Evolutionary conservation across 2,888 invertebrate genomes (phyloP), one percentile per base, ranked within the genome.

Genomic region (Arge pagana): DNA sequence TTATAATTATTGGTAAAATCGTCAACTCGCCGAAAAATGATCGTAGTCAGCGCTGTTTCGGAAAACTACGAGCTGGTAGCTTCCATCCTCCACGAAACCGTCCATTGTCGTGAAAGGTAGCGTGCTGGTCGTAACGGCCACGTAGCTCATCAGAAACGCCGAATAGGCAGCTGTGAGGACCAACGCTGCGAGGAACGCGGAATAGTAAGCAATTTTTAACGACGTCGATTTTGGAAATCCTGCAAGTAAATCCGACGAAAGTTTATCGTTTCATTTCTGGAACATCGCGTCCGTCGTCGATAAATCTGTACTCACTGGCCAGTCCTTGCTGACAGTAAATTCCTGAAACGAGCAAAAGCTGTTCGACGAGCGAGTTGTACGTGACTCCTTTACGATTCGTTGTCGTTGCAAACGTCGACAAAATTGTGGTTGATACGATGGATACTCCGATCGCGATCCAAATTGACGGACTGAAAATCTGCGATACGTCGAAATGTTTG

Each of bases 241-340:
- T 68, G 52, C n/a, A 2, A 55, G 21, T 13, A 10, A 8, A n/a
- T n/a, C n/a, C n/a, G n/a, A n/a, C n/a, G n/a, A n/a, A n/a, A n/a
- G n/a, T n/a, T n/a, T n/a, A n/a, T 10, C 51, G 2, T n/a, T n/a
- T n/a, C n/a, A n/a, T n/a, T n/a, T n/a, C n/a, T n/a, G n/a, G n/a
- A n/a, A n/a, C n/a, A n/a, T n/a, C n/a, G n/a, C n/a, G n/a, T n/a
- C n/a, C n/a, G n/a, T n/a, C n/a, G n/a, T n/a, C n/a, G n/a, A n/a
- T n/a, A n/a, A n/a, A n/a, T n/a, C n/a, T n/a, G 60, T 57, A 33
- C 59, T 60, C 50, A 68, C 68, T 57, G 33, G 58, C 23, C 30
- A 65, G 42, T 8, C 64, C 63, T 42, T 71, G 71, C 23, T 65
- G 64, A 23, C 71, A 71, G 19, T 67, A 59, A 23, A 70, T 64